Percentiles rank a stretch among this genome's conserved stretches.
Conservation (phyloP, 2,888 invertebrate genomes). For the Horisme vitalbata region DNA sequence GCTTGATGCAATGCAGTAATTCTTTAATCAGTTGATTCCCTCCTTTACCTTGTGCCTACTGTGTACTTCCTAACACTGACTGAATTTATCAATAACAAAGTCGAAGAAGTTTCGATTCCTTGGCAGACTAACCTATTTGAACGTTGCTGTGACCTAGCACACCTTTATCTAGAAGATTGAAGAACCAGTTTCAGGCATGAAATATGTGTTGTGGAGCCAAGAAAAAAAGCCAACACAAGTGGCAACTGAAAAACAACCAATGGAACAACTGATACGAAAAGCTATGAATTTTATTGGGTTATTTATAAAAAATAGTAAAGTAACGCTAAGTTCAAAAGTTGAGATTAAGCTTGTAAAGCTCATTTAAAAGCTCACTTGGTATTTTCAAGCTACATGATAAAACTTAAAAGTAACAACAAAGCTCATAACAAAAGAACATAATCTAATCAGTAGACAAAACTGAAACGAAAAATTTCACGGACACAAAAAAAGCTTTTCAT, state of each 20-base stretch:
- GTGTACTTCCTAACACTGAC: constrained; percentile 6
- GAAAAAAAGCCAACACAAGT: not conserved
- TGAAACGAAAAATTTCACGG: not conserved
- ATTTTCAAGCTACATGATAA: not conserved
- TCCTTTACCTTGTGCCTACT: constrained; percentile 5
- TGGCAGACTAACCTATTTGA: constrained; percentile 20
- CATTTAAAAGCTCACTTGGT: too few species aligned
- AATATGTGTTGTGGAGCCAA: not conserved
- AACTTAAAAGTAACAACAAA: not conserved
- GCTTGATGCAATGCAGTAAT: not conserved
- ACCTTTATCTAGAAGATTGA: constrained; percentile 8
- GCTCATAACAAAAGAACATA: not conserved
- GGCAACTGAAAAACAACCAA: not conserved
- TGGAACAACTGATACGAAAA: not conserved
- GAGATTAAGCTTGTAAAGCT: too few species aligned
- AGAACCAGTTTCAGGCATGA: constrained; percentile 3
- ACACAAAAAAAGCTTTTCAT: too few species aligned
- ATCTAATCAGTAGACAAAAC: not conserved
- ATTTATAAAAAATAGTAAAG: too few species aligned
- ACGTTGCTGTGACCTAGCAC: constrained; percentile 15
- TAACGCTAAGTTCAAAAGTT: too few species aligned
- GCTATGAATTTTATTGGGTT: too few species aligned
- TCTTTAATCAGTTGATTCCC: constrained; percentile 8
- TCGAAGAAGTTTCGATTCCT: constrained; percentile 13
- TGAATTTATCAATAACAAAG: constrained; percentile 5